Evolutionary conservation across 2,797 vertebrate species (phyloP).

Genomic region (Coluber constrictor): DNA sequence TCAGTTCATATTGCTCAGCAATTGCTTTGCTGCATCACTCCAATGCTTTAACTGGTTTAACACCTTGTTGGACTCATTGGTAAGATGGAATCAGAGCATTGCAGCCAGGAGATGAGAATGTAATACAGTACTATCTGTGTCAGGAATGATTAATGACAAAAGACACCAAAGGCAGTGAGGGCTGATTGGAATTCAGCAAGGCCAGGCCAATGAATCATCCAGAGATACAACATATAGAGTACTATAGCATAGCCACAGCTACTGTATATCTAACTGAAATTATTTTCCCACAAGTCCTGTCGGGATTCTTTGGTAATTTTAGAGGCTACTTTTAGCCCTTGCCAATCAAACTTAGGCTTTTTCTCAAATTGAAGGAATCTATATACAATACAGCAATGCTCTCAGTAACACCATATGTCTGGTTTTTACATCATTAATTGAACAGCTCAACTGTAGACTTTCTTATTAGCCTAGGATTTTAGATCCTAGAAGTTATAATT

Average conservation of each 20-base stretch:
- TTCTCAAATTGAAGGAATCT: not conserved
- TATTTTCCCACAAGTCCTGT: not conserved
- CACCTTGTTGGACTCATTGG: not conserved
- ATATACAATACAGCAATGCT: not conserved
- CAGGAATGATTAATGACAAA: not conserved
- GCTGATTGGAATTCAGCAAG: not conserved
- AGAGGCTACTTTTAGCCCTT: not conserved
- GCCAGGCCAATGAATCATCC: not conserved
- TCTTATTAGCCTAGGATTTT: not conserved
- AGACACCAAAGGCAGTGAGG: not conserved
- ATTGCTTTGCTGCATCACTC: not conserved
- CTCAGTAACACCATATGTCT: not conserved
- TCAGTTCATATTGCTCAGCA: not conserved
- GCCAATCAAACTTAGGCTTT: not conserved
- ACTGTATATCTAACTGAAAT: not conserved
- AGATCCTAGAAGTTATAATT: not conserved
- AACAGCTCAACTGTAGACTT: not conserved
- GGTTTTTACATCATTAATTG: not conserved
- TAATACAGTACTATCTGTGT: not conserved
- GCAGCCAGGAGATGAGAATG: not conserved
- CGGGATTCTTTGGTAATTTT: not conserved
- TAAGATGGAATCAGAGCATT: not conserved
- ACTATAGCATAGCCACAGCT: not conserved
- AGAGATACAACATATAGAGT: not conserved
- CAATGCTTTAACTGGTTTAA: not conserved